Evolutionary conservation across 2,113 vertebrate genomes (phyloP).

Genomic region (Camelus dromedarius): DNA sequence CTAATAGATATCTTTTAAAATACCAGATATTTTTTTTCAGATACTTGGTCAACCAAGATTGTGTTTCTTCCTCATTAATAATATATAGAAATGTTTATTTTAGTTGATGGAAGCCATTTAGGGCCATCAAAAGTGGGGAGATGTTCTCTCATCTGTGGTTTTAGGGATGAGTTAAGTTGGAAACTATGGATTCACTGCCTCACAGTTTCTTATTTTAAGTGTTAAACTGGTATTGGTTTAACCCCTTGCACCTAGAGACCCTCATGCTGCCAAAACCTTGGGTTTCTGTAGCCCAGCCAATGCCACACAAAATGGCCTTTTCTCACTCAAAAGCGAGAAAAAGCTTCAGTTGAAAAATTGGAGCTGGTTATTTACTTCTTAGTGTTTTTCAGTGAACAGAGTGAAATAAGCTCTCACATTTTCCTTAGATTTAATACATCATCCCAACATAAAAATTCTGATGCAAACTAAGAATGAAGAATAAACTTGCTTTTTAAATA

Average conservation of each 20-base stretch:
- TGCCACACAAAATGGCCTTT: slow-evolving; percentile 13
- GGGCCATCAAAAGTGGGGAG: neutral
- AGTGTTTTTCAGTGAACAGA: neutral
- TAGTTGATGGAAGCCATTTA: neutral
- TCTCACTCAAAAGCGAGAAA: neutral
- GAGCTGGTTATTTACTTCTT: neutral
- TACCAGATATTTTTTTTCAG: neutral
- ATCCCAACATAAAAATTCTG: neutral
- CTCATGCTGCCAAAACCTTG: neutral
- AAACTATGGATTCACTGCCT: neutral
- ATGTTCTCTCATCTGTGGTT: neutral
- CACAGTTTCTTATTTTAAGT: neutral
- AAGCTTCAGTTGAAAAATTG: slow-evolving; percentile 7
- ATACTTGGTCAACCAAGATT: neutral
- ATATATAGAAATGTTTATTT: neutral
- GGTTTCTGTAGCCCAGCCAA: neutral
- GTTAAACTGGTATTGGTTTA: neutral
- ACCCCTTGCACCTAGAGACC: neutral
- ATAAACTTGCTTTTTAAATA: neutral
- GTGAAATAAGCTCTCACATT: neutral
- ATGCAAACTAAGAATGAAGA: neutral
- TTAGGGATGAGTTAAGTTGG: neutral
- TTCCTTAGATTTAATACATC: neutral
- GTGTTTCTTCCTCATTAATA: neutral
- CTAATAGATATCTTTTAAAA: slow-evolving; percentile 51